These are phyloP conservation scores for Anolis sagrei DNA, from an alignment of 2,113 vertebrate species.

Conservation along the genomic window DNA sequence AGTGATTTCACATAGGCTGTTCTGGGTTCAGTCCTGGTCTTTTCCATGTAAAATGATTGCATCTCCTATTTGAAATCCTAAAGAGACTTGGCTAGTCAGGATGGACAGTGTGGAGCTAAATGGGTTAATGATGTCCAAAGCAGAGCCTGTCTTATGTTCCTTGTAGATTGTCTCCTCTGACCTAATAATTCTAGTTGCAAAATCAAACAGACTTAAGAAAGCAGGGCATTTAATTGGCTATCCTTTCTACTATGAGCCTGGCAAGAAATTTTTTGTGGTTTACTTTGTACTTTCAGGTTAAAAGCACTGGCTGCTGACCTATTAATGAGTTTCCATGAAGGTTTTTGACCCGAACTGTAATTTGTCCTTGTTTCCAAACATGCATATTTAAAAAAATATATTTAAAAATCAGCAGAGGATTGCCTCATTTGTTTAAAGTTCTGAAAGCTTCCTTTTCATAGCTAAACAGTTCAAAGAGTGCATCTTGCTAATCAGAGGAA, in stretches of 20 bases:
- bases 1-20: not conserved
- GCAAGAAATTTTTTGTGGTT: not conserved
- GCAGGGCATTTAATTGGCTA: not conserved
- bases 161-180: not conserved
- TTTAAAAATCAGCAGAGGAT: conserved; percentile 49
- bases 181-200: not conserved
- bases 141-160: not conserved
- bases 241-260: not conserved
- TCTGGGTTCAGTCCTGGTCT: not conserved
- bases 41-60: not conserved
- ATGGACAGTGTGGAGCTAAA: not conserved
- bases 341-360: conserved; percentile 37
- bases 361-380: conserved; percentile 63
- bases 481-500: conserved; percentile 80
- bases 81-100: not conserved
- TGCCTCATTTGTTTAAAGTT: conserved; percentile 74
- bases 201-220: not conserved
- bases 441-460: conserved; percentile 67
- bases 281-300: not conserved
- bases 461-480: conserved; percentile 77
- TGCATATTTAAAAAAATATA: conserved; percentile 33
- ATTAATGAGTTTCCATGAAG: conserved; percentile 40
- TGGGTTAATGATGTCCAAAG: not conserved
- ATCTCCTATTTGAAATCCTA: too few relatives aligned
- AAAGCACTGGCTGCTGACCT: conserved; percentile 31